Conservation (phyloP, 2,888 invertebrate species). For the Drosophila hamatofila region DNA sequence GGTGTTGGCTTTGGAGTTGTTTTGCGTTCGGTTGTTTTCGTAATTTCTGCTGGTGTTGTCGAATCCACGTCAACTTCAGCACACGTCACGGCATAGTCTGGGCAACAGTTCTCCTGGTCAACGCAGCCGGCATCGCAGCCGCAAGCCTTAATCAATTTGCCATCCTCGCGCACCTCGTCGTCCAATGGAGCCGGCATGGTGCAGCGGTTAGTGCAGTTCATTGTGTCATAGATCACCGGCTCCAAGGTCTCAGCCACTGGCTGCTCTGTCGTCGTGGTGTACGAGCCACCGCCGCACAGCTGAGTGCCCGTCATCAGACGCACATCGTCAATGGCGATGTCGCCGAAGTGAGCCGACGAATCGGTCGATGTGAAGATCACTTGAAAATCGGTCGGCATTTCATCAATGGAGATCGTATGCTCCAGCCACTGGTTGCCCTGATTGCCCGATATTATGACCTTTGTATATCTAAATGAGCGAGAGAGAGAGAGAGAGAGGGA, state of each 20-base stretch:
- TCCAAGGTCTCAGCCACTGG: constrained; percentile 30
- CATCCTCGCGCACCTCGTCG: rapidly evolving
- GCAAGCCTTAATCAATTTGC: constrained; percentile 85
- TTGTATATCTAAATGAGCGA: constrained; percentile 80
- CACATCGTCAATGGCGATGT: constrained; percentile 93
- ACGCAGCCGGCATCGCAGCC: constrained; percentile 87
- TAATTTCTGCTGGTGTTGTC: neutral
- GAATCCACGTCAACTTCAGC: neutral
- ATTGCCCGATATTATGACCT: constrained; percentile 89
- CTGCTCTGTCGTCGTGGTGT: constrained; percentile 46
- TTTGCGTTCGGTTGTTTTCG: constrained; percentile 5
- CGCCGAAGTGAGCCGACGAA: constrained; percentile 89
- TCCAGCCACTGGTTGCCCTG: constrained; percentile 90
- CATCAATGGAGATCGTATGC: constrained; percentile 85
- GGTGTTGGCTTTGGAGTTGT: constrained; percentile 12
- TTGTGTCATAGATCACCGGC: constrained; percentile 78
- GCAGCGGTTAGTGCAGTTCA: constrained; percentile 64
- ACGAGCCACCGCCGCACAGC: constrained; percentile 50
- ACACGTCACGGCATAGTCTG: constrained; percentile 86
- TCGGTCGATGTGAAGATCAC: constrained; percentile 91
- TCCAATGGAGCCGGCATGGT: constrained; percentile 23
- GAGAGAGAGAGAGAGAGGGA: neutral
- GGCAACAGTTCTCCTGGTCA: constrained; percentile 87
- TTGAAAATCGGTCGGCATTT: constrained; percentile 86
- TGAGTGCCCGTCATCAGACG: constrained; percentile 86